phyloP scores from a whole-genome alignment of 2,113 vertebrate species.

The Pionites leucogaster region DNA sequence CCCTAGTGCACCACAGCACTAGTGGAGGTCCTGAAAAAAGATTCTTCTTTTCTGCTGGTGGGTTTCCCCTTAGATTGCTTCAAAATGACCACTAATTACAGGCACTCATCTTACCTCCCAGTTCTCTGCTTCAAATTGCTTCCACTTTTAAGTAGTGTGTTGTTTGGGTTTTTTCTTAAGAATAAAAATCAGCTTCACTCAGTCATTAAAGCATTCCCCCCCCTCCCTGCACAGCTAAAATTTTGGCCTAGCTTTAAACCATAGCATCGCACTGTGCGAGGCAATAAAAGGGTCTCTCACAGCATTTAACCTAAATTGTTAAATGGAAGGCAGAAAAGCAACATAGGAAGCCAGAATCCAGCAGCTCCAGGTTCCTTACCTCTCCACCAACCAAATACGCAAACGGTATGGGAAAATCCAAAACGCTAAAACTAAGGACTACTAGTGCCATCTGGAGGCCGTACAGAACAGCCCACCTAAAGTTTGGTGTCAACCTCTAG shows the following conservation, averaged over 20 bases:
- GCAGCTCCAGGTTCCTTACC: neutral
- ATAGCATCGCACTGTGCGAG: neutral
- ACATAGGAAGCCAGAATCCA: neutral
- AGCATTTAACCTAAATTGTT: neutral
- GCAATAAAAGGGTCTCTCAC: neutral
- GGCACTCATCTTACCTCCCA: neutral
- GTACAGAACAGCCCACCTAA: neutral
- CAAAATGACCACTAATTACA: neutral
- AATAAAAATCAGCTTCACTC: neutral
- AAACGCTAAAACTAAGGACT: neutral
- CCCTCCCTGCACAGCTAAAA: neutral
- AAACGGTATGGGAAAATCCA: neutral
- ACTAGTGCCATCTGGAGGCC: slow-evolving; percentile 56
- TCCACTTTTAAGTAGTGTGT: neutral
- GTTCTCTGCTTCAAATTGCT: neutral
- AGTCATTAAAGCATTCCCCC: neutral
- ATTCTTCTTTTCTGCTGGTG: neutral
- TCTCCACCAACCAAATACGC: neutral
- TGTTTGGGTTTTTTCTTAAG: neutral
- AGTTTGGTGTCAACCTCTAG: neutral
- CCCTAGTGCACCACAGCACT: neutral
- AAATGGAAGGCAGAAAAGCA: neutral
- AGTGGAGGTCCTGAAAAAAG: neutral
- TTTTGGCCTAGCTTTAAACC: neutral
- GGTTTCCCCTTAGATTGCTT: neutral